phyloP scores from a whole-genome alignment of 1,140 invertebrate species.

The Habropoda laboriosa region DNA sequence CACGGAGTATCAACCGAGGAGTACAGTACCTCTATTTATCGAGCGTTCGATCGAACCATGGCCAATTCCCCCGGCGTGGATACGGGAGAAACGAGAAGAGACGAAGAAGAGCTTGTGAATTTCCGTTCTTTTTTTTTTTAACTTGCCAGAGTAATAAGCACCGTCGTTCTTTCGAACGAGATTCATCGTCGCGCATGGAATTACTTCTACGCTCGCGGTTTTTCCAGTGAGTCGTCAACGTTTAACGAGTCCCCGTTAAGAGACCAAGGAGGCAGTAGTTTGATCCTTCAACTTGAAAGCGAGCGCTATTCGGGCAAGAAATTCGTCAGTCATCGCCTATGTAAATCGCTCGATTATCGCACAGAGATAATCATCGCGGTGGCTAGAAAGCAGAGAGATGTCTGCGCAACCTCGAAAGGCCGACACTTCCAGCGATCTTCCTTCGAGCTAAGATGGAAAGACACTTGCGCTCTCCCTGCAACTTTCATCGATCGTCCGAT shows the following conservation, averaged over 20 bases:
- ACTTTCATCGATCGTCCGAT: slow-evolving; percentile 19
- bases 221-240: neutral
- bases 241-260: neutral
- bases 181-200: neutral
- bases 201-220: neutral
- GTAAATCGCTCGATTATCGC: neutral
- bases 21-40: too few species aligned
- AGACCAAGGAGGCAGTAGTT: too few species aligned
- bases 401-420: neutral
- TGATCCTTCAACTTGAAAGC: neutral
- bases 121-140: slow-evolving; percentile 18
- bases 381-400: slow-evolving; percentile 9
- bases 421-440: too few species aligned
- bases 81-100: neutral
- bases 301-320: neutral
- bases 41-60: neutral
- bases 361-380: neutral
- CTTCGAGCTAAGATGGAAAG: neutral
- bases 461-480: slow-evolving; percentile 20
- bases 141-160: too few species aligned
- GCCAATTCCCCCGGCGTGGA: too few species aligned
- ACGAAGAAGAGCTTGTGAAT: neutral
- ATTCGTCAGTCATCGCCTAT: neutral
- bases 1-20: neutral
- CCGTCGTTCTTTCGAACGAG: slow-evolving; percentile 1